These are phyloP conservation scores for Zele albiditarsus DNA, from an alignment of 2,888 invertebrate genomes.

Conservation along the genomic window DNA sequence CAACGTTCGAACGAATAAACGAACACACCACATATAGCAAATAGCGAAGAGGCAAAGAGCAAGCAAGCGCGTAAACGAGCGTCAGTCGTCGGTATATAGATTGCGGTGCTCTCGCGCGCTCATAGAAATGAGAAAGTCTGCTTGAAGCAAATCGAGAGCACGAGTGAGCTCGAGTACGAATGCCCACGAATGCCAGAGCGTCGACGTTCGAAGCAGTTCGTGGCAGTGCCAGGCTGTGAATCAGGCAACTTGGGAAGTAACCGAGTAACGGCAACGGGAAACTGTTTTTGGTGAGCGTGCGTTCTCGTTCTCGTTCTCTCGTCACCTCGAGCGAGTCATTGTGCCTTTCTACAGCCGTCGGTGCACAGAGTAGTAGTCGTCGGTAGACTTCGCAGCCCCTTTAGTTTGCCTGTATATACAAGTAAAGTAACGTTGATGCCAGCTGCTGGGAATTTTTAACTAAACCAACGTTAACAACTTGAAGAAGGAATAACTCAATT, in stretches of 20 bases:
- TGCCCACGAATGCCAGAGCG: slow-evolving; percentile 36
- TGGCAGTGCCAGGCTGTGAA: slow-evolving; percentile 43
- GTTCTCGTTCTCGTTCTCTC: slow-evolving; percentile 32
- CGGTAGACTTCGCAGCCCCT: slow-evolving; percentile 9
- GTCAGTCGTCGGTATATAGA: slow-evolving; percentile 36
- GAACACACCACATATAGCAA: background rate
- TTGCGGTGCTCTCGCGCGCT: slow-evolving; percentile 44
- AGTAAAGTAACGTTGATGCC: background rate
- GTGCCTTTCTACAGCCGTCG: slow-evolving; percentile 23
- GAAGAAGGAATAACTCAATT: background rate
- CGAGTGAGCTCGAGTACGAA: slow-evolving; percentile 36
- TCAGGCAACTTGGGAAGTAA: slow-evolving; percentile 23
- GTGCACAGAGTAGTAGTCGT: slow-evolving; percentile 4
- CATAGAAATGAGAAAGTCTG: slow-evolving; percentile 67
- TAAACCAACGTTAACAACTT: background rate
- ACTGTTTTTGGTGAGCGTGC: slow-evolving; percentile 36
- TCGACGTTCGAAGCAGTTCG: slow-evolving; percentile 38
- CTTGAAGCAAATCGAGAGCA: slow-evolving; percentile 43
- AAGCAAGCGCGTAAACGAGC: slow-evolving; percentile 19
- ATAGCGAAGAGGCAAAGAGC: background rate
- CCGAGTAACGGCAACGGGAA: slow-evolving; percentile 35
- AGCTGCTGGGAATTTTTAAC: background rate
- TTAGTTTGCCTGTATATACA: background rate
- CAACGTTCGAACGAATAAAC: background rate
- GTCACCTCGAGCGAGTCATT: slow-evolving; percentile 30